Conservation (phyloP, 2,888 invertebrate genomes). For the Ashinkailepas kermadecensis region DNA sequence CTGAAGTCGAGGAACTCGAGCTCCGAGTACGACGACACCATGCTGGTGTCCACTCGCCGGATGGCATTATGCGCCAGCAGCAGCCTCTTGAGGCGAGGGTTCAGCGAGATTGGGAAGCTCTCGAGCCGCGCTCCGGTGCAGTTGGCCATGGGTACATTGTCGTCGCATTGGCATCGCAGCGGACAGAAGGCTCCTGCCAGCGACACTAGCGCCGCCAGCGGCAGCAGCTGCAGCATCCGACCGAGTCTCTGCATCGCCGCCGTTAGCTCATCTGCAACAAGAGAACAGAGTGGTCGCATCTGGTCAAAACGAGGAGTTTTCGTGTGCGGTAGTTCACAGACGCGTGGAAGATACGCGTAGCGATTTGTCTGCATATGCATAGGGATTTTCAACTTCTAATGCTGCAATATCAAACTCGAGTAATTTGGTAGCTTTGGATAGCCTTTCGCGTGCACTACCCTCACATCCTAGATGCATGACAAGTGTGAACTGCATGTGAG, state of each 20-base stretch:
- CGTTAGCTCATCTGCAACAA: neutral
- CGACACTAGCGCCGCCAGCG: constrained; percentile 39
- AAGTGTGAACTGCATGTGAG: too few relatives aligned
- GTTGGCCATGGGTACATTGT: constrained; percentile 65
- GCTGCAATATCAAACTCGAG: too few relatives aligned
- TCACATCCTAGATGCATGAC: too few relatives aligned
- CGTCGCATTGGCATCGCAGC: constrained; percentile 70
- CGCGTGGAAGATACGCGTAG: too few relatives aligned
- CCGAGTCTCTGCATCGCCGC: neutral
- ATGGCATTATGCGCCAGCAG: constrained; percentile 70
- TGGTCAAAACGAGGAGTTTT: too few relatives aligned
- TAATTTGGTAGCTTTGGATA: too few relatives aligned
- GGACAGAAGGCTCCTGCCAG: constrained; percentile 63
- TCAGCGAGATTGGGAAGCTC: constrained; percentile 78
- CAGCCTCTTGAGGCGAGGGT: constrained; percentile 50
- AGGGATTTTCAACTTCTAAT: too few relatives aligned
- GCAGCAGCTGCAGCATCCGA: constrained; percentile 39
- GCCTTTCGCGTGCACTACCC: too few relatives aligned
- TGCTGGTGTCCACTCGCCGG: constrained; percentile 68
- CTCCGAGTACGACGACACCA: constrained; percentile 67
- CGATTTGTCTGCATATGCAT: too few relatives aligned
- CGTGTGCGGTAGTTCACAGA: too few relatives aligned
- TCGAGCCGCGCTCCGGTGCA: constrained; percentile 71
- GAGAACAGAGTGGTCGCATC: neutral
- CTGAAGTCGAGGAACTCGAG: constrained; percentile 76